A percentile compares a stretch with the other conserved stretches of the same genome.
Conservation (phyloP, 2,888 invertebrate species). For the Leuctra nigra region DNA sequence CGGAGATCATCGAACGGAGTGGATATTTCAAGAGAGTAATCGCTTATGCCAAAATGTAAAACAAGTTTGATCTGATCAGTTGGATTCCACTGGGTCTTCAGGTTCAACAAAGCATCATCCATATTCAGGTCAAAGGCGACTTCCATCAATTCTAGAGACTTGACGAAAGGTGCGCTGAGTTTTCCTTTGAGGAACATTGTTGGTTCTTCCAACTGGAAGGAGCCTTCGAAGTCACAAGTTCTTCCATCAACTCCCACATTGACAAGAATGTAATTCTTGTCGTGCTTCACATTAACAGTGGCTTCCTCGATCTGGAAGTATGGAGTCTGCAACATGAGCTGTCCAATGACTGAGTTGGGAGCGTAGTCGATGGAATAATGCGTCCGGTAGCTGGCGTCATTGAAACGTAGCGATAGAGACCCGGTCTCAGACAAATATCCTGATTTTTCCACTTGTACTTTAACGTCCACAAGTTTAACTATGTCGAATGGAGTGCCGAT, state of each 20-base stretch:
- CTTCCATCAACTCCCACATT: slow-evolving; percentile 22
- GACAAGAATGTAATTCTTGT: slow-evolving; percentile 15
- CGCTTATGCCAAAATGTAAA: background rate
- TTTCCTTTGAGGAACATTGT: slow-evolving; percentile 21
- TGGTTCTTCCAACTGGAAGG: slow-evolving; percentile 13
- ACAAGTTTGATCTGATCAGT: slow-evolving; percentile 2
- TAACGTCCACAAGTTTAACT: slow-evolving; percentile 1
- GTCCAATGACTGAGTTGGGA: background rate
- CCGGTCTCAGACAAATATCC: background rate
- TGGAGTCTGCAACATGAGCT: slow-evolving; percentile 4
- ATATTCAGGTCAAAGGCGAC: slow-evolving; percentile 20
- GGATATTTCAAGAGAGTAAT: slow-evolving; percentile 23
- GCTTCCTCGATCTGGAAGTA: slow-evolving; percentile 17
- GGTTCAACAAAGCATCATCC: slow-evolving; percentile 2
- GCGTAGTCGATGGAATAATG: slow-evolving; percentile 9
- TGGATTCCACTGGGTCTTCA: slow-evolving; percentile 14
- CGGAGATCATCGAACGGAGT: slow-evolving; percentile 31
- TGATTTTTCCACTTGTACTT: slow-evolving; percentile 6
- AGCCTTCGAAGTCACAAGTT: slow-evolving; percentile 24
- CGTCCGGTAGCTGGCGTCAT: slow-evolving; percentile 14
- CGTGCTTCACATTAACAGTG: slow-evolving; percentile 8
- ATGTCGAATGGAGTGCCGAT: slow-evolving; percentile 16
- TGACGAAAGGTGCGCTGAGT: slow-evolving; percentile 25
- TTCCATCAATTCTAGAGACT: slow-evolving; percentile 19
- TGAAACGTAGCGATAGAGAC: background rate